Evolutionary conservation across 1,140 invertebrate genomes (phyloP), one percentile per base, ranked within the genome.

Genomic region (Drosophila melanica): DNA sequence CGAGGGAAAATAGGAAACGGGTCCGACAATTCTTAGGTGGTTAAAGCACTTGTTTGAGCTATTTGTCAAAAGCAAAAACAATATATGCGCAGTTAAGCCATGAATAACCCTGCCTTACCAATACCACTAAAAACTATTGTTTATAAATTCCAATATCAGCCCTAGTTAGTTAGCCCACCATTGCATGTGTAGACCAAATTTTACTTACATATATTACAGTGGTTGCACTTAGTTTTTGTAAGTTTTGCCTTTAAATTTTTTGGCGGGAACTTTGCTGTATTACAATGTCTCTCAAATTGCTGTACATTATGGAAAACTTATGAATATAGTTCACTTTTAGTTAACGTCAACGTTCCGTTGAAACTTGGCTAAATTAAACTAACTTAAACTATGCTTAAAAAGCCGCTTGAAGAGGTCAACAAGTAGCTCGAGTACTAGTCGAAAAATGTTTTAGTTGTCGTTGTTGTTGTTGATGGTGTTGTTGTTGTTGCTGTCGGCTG

Each of bases 341-440:
- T 27, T 41, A 39, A 55, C 33, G 14, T 51, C 27, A 59, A 69
- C 47, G 14, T 54, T 23, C 30, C 39, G 23, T 63, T 66, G 0
- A 33, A 72, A 58, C 23, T 50, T 64, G 35, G 50, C 78, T 76
- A 58, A 59, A 62, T 48, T 79, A 58, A 76, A 60, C 65, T 75
- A 58, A 44, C 45, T 63, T 62, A 75, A 79, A 62, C 65, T 65
- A 69, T 63, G 68, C 80, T 72, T 75, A 75, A 63, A 39, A 50
- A 20, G 57, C 58, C 35, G 63, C 66, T 44, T 16, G 37, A 20
- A 39, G 35, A 55, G 63, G 57, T 48, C 47, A 85, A 81, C 64
- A 74, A 77, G 74, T 71, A 71, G 66, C 50, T 55, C 42, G 63
- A 4, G 47, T 72, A 7, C 48, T 68, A 76, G 44, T 80, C 63